A percentile compares a stretch with the other conserved stretches of the same genome.
phyloP scores from a whole-genome alignment of 2,888 invertebrate species.

The Thecophora atra region DNA sequence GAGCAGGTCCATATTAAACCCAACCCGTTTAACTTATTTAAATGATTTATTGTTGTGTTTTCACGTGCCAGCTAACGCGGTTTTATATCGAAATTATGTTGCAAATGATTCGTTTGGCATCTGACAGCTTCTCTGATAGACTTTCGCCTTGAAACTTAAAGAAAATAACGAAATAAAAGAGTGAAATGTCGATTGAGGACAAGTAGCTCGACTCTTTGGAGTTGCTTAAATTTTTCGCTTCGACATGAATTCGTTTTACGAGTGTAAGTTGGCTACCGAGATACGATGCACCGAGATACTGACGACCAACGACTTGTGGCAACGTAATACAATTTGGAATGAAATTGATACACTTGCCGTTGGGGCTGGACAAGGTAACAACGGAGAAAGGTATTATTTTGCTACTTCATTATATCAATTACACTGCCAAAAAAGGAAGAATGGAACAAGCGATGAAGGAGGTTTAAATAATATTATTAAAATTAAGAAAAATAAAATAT shows the following conservation, averaged over 20 bases:
- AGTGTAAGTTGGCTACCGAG: neutral
- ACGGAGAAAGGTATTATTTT: conserved; percentile 60
- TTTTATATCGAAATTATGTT: too few species aligned
- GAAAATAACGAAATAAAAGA: neutral
- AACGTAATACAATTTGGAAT: neutral
- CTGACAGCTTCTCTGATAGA: too few species aligned
- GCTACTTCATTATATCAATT: conserved; percentile 58
- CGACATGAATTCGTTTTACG: conserved; percentile 3
- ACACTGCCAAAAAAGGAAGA: conserved; percentile 29
- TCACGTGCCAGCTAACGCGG: too few species aligned
- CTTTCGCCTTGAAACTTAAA: too few species aligned
- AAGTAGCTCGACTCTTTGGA: neutral
- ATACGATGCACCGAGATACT: neutral
- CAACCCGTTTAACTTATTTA: too few species aligned
- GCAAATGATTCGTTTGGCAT: too few species aligned
- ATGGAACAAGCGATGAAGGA: neutral
- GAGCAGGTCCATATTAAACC: too few species aligned
- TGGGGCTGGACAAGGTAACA: conserved; percentile 47
- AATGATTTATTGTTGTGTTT: too few species aligned
- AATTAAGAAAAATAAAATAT: too few species aligned
- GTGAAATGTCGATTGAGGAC: neutral
- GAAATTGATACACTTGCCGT: conserved; percentile 21
- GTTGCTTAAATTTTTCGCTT: neutral
- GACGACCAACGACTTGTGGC: neutral
- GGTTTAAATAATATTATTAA: too few species aligned